phyloP scores from a whole-genome alignment of 1,140 invertebrate species.

The Phthorimaea operculella region DNA sequence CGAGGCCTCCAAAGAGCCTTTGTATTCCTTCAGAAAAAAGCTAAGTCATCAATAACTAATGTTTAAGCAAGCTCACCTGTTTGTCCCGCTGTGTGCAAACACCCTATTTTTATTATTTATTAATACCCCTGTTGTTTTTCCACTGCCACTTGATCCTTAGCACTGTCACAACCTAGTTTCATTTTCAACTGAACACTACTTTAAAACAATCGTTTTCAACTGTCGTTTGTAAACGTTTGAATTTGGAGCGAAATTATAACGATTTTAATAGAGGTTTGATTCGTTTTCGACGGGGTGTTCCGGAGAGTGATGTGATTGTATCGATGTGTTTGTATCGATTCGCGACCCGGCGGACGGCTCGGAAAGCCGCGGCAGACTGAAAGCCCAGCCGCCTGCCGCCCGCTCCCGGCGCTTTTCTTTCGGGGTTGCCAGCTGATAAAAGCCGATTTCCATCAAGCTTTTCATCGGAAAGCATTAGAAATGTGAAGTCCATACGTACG shows the following conservation, averaged over 20 bases:
- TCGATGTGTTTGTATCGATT: constrained; percentile 19
- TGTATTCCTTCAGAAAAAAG: constrained; percentile 10
- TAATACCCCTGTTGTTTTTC: constrained; percentile 18
- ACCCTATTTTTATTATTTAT: constrained; percentile 17
- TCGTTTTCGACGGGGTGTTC: constrained; percentile 1
- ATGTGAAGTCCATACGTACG: no score
- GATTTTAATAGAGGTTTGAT: constrained; percentile 16
- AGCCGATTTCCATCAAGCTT: constrained; percentile 13
- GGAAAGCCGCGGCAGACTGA: constrained; percentile 35
- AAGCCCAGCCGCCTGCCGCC: constrained; percentile 17
- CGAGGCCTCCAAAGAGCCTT: constrained; percentile 4
- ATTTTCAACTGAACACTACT: constrained; percentile 9
- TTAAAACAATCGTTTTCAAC: background rate
- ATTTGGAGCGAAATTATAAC: constrained; percentile 7
- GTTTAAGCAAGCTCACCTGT: constrained; percentile 15
- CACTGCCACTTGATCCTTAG: constrained; percentile 13
- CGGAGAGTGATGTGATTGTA: background rate
- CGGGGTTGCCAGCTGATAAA: constrained; percentile 25
- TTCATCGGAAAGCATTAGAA: background rate
- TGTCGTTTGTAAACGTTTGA: background rate
- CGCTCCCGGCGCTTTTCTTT: constrained; percentile 29
- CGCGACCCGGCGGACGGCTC: constrained; percentile 13
- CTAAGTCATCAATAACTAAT: constrained; percentile 18
- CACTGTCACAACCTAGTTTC: constrained; percentile 22
- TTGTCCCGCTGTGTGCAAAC: constrained; percentile 16